These are phyloP conservation scores for Sebastes schlegelii DNA, from an alignment of 2,113 vertebrate genomes.

Conservation along the genomic window DNA sequence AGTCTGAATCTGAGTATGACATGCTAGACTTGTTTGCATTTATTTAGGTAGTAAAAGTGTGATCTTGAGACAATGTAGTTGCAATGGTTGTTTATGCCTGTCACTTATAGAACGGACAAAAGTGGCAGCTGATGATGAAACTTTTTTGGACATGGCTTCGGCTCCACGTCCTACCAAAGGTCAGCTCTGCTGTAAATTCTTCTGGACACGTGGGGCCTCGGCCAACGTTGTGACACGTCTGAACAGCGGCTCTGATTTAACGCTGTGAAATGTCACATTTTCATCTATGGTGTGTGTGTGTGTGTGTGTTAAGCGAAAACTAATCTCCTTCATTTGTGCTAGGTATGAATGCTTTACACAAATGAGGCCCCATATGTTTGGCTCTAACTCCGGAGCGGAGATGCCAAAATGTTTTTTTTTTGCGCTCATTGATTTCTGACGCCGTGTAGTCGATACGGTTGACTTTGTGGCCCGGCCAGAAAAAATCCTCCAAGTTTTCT, in stretches of 20 bases:
- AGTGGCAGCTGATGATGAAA: background rate
- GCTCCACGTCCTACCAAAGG: conserved; percentile 1
- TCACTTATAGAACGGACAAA: background rate
- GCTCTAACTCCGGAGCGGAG: conserved; percentile 5
- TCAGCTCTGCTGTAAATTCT: conserved; percentile 43
- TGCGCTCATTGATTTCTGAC: conserved; percentile 65
- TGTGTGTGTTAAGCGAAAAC: conserved; percentile 25
- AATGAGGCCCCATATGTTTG: conserved; percentile 32
- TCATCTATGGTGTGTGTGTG: background rate
- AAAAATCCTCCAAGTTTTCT: conserved; percentile 35
- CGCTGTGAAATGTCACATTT: conserved; percentile 18
- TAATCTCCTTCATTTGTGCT: conserved; percentile 31
- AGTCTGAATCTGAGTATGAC: background rate
- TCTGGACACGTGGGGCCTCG: background rate
- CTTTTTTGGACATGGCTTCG: background rate
- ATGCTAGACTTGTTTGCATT: no score
- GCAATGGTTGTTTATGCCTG: background rate
- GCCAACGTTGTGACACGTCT: conserved; percentile 31
- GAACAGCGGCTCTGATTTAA: conserved; percentile 42
- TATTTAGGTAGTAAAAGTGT: background rate
- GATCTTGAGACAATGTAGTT: background rate
- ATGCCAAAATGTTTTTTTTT: conserved; percentile 61
- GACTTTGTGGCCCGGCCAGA: conserved; percentile 61
- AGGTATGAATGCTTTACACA: conserved; percentile 25
- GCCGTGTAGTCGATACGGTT: conserved; percentile 50